Conservation (phyloP, 2,113 vertebrate genomes). For the Etheostoma cragini region DNA sequence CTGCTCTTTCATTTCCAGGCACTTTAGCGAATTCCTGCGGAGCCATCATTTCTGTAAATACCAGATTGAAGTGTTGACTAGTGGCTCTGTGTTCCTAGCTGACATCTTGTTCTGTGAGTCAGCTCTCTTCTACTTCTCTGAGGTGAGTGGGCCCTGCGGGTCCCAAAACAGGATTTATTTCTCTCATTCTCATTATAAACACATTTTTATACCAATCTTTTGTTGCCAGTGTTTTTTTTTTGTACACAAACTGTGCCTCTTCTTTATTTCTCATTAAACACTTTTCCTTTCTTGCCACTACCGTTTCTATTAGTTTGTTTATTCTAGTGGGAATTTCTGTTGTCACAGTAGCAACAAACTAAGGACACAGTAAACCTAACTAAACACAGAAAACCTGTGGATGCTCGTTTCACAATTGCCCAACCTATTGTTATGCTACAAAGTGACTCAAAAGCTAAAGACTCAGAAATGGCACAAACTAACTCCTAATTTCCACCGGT, state of each 20-base stretch:
- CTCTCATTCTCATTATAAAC: background rate
- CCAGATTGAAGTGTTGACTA: conserved; percentile 99
- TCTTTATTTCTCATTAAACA: background rate
- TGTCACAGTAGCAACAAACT: conserved; percentile 1
- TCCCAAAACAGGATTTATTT: conserved; percentile 1
- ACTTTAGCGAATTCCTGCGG: conserved; percentile 97
- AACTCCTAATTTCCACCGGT: no score
- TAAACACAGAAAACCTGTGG: background rate
- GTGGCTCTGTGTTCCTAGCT: conserved; percentile 97
- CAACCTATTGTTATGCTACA: background rate
- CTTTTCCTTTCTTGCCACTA: background rate
- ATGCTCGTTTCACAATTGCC: background rate
- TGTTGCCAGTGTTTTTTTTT: background rate
- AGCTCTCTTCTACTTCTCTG: conserved; percentile 99
- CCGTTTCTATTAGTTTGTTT: no score
- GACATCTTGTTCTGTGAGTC: conserved; percentile 99
- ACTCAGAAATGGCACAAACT: no score
- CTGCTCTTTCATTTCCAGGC: conserved; percentile 83
- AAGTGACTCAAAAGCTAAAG: background rate
- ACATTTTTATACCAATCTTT: background rate
- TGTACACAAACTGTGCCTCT: background rate
- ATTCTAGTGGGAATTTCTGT: background rate
- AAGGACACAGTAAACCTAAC: background rate
- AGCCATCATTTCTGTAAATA: conserved; percentile 99
- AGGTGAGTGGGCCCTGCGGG: conserved; percentile 85